Percentiles rank a stretch among this genome's conserved stretches.
Conservation (phyloP, 2,797 vertebrate genomes). For the Tragopan temminckii region DNA sequence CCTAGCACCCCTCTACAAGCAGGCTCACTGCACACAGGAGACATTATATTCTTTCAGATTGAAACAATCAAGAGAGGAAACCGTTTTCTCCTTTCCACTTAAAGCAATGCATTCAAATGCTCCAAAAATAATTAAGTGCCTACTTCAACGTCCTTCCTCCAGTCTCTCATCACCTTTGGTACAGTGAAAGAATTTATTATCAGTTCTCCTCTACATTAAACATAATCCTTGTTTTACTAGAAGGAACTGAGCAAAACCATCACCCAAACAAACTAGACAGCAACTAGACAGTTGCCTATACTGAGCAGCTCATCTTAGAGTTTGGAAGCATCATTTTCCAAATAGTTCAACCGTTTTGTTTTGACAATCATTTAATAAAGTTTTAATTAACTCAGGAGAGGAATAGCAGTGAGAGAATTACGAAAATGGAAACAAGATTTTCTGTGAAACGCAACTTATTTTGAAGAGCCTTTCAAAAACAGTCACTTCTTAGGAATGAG, state of each 20-base stretch:
- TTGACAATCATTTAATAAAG: slow-evolving; percentile 13
- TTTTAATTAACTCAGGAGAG: slow-evolving; percentile 32
- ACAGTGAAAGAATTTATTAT: not conserved
- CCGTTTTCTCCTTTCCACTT: not conserved
- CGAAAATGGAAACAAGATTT: slow-evolving; percentile 5
- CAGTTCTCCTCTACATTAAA: not conserved
- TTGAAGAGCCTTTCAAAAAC: not conserved
- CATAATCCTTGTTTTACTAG: not conserved
- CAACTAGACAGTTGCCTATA: not conserved
- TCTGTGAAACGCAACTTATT: not conserved
- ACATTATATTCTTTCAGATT: not conserved
- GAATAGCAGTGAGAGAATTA: not conserved
- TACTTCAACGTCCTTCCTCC: not conserved
- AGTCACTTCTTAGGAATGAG: not conserved
- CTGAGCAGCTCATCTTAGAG: not conserved
- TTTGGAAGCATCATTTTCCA: not conserved
- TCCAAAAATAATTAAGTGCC: not conserved
- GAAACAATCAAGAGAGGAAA: not conserved
- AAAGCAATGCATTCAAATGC: not conserved
- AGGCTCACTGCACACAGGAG: not conserved
- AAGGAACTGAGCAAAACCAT: not conserved
- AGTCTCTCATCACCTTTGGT: not conserved
- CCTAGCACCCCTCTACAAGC: not conserved
- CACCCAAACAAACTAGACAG: not conserved
- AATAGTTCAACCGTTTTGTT: not conserved